Percentiles rank a stretch among this genome's conserved stretches.
These are phyloP conservation scores for Astatotilapia flaviijosephi DNA, from an alignment of 2,113 vertebrate species.

Conservation along the genomic window DNA sequence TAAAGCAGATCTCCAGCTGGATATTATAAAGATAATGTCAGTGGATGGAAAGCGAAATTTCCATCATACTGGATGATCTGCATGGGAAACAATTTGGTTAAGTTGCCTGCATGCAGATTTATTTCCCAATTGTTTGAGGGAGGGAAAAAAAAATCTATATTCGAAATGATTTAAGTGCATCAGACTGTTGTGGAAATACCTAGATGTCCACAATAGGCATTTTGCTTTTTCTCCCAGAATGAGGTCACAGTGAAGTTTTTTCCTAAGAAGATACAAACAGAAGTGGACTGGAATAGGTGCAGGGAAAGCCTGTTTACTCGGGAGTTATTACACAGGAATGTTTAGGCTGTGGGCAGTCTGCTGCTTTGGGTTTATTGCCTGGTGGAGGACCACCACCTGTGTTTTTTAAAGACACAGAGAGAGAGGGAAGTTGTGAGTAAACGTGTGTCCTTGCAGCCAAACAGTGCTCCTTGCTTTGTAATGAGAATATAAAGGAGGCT, in stretches of 20 bases:
- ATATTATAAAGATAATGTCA: not conserved
- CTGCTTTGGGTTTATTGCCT: constrained; percentile 24
- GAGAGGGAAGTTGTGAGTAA: not conserved
- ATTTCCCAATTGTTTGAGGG: not conserved
- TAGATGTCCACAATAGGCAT: not conserved
- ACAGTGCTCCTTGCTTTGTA: not conserved
- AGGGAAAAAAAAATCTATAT: fast-evolving
- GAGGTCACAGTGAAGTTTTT: not conserved
- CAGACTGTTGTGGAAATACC: not conserved
- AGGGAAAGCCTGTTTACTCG: constrained; percentile 1
- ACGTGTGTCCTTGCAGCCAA: not conserved
- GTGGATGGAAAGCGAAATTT: not conserved
- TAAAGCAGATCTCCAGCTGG: not conserved
- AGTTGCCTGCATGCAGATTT: not conserved
- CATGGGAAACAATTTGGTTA: not conserved
- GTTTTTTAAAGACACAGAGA: not conserved
- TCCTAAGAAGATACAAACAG: not conserved
- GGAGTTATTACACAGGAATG: constrained; percentile 38
- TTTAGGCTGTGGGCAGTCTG: constrained; percentile 40
- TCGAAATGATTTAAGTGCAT: not conserved
- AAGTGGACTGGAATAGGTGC: not conserved
- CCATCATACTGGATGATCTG: not conserved
- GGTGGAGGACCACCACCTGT: constrained; percentile 44
- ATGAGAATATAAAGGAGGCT: not conserved
- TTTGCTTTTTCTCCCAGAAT: not conserved